Percentiles rank a stretch among this genome's conserved stretches.
Conservation (phyloP, 2,797 vertebrate species). For the Danio albolineatus region DNA sequence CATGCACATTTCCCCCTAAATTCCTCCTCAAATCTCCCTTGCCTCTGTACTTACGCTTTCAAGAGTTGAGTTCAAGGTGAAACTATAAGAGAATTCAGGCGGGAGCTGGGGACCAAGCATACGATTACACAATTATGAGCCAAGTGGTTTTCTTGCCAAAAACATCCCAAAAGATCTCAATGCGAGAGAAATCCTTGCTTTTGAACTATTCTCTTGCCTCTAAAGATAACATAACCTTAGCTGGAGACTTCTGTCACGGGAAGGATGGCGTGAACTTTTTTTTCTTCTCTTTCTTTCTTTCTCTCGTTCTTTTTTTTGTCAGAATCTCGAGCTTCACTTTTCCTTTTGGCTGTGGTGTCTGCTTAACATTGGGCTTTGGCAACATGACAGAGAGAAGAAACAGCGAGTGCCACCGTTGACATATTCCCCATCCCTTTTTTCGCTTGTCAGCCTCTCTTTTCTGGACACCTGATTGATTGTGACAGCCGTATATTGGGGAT, state of each 20-base stretch:
- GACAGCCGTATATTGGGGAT: constrained; percentile 92
- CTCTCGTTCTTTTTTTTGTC: constrained; percentile 54
- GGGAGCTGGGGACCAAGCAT: constrained; percentile 67
- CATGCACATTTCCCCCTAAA: constrained; percentile 49
- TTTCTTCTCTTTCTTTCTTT: constrained; percentile 51
- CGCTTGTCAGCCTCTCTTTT: constrained; percentile 84
- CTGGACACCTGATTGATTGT: constrained; percentile 90
- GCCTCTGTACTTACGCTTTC: constrained; percentile 60
- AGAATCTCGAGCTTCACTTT: constrained; percentile 73
- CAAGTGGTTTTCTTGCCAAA: constrained; percentile 65
- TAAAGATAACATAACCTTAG: constrained; percentile 74
- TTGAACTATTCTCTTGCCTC: constrained; percentile 75
- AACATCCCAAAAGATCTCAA: constrained; percentile 68
- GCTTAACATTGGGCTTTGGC: constrained; percentile 75
- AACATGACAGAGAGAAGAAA: constrained; percentile 83
- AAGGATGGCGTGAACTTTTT: constrained; percentile 69
- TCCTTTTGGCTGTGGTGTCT: constrained; percentile 69
- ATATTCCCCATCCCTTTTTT: constrained; percentile 81
- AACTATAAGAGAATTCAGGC: constrained; percentile 63
- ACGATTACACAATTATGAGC: constrained; percentile 81
- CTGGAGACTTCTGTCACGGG: constrained; percentile 75
- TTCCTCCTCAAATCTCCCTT: constrained; percentile 47
- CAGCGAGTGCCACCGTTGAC: constrained; percentile 78
- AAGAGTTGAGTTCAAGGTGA: constrained; percentile 73
- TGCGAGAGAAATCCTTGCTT: constrained; percentile 76